Evolutionary conservation across 1,140 invertebrate genomes (phyloP).

Genomic region (Cotesia vestalis): DNA sequence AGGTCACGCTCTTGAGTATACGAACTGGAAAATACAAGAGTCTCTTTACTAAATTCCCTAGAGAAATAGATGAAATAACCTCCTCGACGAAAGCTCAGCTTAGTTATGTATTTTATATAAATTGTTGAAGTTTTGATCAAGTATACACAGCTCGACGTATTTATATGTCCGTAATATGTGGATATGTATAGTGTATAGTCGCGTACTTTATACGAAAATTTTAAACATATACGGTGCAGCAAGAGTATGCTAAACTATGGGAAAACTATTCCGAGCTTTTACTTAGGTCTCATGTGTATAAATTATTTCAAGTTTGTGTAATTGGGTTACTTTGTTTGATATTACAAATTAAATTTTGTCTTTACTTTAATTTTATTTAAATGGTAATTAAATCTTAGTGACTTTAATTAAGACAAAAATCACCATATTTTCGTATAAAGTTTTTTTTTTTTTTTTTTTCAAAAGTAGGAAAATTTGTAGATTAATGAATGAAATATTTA

Average conservation of each 20-base stretch:
- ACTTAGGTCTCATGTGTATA: slow-evolving; percentile 45
- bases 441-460: no score
- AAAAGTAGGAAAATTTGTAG: no score
- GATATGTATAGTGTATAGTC: slow-evolving; percentile 17
- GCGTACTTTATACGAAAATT: no score
- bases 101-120: slow-evolving; percentile 12
- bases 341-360: no score
- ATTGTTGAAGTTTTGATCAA: slow-evolving; percentile 16
- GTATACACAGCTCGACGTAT: neutral
- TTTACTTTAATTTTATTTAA: no score
- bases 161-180: slow-evolving; percentile 30
- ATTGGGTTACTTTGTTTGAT: slow-evolving; percentile 48
- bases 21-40: neutral
- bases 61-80: slow-evolving; percentile 8
- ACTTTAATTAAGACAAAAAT: no score
- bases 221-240: neutral
- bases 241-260: slow-evolving; percentile 45
- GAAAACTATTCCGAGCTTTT: slow-evolving; percentile 51
- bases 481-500: no score
- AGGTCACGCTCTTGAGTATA: no score
- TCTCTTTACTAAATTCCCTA: neutral
- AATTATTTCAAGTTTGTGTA: slow-evolving; percentile 53
- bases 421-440: no score
- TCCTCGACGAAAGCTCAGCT: neutral
- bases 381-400: no score